A percentile compares a stretch with the other conserved stretches of the same genome.
These are phyloP conservation scores for Drosophila setifemur DNA, from an alignment of 1,140 invertebrate genomes.

Conservation along the genomic window DNA sequence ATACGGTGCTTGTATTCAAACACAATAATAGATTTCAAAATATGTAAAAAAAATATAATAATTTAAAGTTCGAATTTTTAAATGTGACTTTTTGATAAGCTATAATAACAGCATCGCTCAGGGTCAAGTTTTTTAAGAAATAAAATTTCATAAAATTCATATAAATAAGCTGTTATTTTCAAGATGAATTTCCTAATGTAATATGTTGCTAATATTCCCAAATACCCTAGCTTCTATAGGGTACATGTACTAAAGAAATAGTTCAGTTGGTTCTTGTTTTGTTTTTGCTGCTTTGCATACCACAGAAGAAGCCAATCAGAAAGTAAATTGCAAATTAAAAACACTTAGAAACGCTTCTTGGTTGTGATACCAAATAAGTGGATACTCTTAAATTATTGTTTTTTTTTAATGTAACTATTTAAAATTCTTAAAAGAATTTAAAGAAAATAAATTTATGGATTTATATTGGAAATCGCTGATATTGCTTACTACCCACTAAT, in stretches of 20 bases:
- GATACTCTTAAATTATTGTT: background rate
- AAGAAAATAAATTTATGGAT: no score
- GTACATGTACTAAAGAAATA: conserved; percentile 8
- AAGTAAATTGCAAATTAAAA: conserved; percentile 45
- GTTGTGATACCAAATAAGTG: background rate
- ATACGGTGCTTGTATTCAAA: background rate
- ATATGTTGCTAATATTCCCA: no score
- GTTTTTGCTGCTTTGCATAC: conserved; percentile 43
- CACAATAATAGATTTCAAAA: no score
- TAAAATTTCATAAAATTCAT: background rate
- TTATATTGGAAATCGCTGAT: no score
- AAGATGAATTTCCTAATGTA: background rate
- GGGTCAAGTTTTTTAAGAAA: background rate
- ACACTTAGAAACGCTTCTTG: conserved; percentile 8
- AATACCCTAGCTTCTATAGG: background rate
- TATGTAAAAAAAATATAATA: no score
- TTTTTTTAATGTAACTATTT: background rate
- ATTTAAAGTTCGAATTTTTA: no score
- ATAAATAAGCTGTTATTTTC: no score
- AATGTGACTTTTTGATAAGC: no score
- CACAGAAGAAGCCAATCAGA: conserved; percentile 23
- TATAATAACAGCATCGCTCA: no score
- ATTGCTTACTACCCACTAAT: no score
- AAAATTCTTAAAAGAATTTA: background rate
- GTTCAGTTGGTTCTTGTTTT: background rate